Conservation (phyloP, 2,797 vertebrate genomes). For the Betta splendens region DNA sequence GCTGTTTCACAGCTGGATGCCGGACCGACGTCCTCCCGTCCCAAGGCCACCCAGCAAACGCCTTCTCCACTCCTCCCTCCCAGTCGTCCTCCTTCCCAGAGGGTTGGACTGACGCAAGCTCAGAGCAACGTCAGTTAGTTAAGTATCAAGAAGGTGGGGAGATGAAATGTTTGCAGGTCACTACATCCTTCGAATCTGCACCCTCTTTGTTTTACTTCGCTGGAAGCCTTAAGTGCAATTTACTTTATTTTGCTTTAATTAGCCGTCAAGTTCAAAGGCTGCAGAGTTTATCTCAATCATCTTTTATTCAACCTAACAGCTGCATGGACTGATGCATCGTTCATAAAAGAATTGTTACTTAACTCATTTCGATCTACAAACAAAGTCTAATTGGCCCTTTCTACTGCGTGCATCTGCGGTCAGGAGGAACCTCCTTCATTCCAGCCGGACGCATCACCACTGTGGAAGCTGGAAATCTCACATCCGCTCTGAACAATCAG, state of each 20-base stretch:
- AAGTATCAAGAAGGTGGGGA: too few species aligned
- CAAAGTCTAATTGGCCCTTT: background rate
- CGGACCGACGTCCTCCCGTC: conserved; percentile 29
- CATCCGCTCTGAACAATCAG: conserved; percentile 26
- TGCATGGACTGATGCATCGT: too few species aligned
- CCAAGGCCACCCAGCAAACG: conserved; percentile 45
- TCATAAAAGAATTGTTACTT: too few species aligned
- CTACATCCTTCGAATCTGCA: too few species aligned
- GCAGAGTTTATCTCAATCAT: too few species aligned
- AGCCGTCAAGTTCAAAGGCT: too few species aligned
- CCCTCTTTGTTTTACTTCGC: too few species aligned
- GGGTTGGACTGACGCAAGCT: conserved; percentile 54
- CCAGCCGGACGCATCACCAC: conserved; percentile 14
- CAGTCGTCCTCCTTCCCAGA: conserved; percentile 28
- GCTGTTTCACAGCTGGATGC: conserved; percentile 57
- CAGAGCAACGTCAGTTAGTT: background rate
- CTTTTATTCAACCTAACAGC: too few species aligned
- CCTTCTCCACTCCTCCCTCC: conserved; percentile 37
- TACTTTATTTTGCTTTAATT: too few species aligned
- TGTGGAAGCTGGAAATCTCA: background rate
- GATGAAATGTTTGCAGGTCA: too few species aligned
- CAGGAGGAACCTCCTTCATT: conserved; percentile 47
- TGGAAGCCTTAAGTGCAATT: too few species aligned
- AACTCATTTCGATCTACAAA: background rate
- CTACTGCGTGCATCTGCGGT: conserved; percentile 2